Base-by-base conservation (phyloP, 2,797 vertebrate genomes). In the Rhinella marina region DNA sequence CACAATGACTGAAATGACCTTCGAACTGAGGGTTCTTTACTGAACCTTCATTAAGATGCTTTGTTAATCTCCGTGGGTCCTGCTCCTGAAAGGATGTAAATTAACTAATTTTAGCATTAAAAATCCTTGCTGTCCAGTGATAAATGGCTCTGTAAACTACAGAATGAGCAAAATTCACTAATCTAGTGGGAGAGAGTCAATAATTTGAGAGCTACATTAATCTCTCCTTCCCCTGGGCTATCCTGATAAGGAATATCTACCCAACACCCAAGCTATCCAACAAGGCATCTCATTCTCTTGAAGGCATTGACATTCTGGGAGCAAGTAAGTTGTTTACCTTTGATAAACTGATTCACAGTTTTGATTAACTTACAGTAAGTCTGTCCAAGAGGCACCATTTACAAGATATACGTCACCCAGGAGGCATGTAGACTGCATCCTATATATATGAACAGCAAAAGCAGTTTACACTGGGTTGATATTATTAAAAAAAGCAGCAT, bases 151-250 rank as follows among this genome's bases (percentile, higher is more conserved):
- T 81, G 21, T 17, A 11, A 11, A 9, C 41, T 29, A n/a, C 7
- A 10, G 48, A 78, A 78, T 64, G 56, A 85, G 14, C 68, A n/a
- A 72, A 62, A 76, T 41, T 3, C 17, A 61, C 78, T 80, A 80
- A 80, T 80, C 57, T 41, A 32, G 56, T 61, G 56, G 41, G 77
- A 79, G 54, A 27, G 56, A 80, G 78, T 80, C 78, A 80, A 68
- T 76, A 54, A 68, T 68, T 68, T 86, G 16, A 86, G 61, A 52
- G 48, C 76, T 86, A 61, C 50, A 79, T 86, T 84, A 80, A 86
- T 86, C 52, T 81, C 48, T 77, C 50, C 9, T 50, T 86, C 61
- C 77, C 77, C 62, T 86, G 85, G 62, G 85, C 77, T 64, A 72
- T 32, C 21, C 23, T 66, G 77, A 70, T 85, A 85, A 80, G 62